phyloP scores from a whole-genome alignment of 2,797 vertebrate species.

The Champsocephalus gunnari region DNA sequence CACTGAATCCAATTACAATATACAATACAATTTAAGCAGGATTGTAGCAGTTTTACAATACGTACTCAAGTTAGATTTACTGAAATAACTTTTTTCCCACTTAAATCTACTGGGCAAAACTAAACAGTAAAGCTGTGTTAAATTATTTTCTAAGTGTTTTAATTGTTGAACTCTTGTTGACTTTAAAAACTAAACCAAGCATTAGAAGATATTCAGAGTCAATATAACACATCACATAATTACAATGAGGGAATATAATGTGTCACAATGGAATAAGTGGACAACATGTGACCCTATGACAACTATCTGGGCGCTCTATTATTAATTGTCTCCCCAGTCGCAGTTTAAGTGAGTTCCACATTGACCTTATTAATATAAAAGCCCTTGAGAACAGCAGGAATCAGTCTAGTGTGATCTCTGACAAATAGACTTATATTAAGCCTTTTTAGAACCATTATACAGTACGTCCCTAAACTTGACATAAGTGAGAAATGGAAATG shows the following conservation, averaged over 20 bases:
- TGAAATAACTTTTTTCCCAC: not conserved
- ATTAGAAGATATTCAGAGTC: too few relatives aligned
- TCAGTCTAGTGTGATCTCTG: not conserved
- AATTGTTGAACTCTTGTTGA: too few relatives aligned
- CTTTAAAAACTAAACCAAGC: too few relatives aligned
- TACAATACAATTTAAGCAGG: not conserved
- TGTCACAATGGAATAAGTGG: not conserved
- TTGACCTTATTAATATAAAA: conserved; percentile 8
- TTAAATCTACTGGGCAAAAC: conserved; percentile 5
- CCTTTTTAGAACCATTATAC: not conserved
- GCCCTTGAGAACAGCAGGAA: conserved; percentile 12
- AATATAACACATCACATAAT: not conserved
- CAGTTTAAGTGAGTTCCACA: conserved; percentile 15
- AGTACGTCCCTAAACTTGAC: not conserved
- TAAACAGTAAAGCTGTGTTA: conserved; percentile 9
- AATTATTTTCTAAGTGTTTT: not conserved
- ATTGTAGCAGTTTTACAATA: not conserved
- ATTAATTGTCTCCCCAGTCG: not conserved
- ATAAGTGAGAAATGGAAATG: not conserved
- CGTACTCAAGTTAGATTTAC: not conserved
- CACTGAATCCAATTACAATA: not conserved
- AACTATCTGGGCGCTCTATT: not conserved
- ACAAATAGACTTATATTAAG: not conserved
- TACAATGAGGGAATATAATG: not conserved
- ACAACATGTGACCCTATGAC: not conserved